Percentiles rank a stretch among this genome's conserved stretches.
Conservation (phyloP, 2,113 vertebrate genomes). For the Zootoca vivipara region DNA sequence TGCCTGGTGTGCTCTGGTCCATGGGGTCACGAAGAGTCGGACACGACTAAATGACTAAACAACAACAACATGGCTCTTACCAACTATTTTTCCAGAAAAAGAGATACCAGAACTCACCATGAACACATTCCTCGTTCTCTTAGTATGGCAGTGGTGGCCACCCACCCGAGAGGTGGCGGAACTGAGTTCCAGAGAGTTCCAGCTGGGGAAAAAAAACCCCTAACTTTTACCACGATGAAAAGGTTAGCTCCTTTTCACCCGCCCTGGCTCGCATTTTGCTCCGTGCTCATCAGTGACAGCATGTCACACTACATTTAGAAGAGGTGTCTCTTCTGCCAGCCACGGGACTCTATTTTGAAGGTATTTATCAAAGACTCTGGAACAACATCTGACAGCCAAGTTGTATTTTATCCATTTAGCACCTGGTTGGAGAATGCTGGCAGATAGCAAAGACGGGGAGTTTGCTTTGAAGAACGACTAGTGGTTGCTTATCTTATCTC, state of each 20-base stretch:
- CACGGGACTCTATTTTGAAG: background rate
- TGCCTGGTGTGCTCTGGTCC: too few species aligned
- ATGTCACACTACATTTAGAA: background rate
- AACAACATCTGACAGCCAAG: background rate
- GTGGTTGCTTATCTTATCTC: background rate
- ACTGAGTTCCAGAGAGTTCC: too few species aligned
- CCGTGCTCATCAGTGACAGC: background rate
- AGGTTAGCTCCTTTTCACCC: background rate
- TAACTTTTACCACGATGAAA: background rate
- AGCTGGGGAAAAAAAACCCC: too few species aligned
- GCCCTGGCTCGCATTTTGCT: background rate
- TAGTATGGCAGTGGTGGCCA: too few species aligned
- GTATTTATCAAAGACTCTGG: constrained; percentile 2
- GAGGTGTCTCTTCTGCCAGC: background rate
- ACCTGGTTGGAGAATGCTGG: background rate
- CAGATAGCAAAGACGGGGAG: background rate
- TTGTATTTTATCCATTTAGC: constrained; percentile 4
- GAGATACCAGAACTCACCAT: too few species aligned
- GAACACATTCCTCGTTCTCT: too few species aligned
- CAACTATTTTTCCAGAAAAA: too few species aligned
- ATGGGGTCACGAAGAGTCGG: too few species aligned
- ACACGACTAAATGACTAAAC: too few species aligned
- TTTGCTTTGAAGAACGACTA: constrained; percentile 1
- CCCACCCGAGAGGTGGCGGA: too few species aligned
- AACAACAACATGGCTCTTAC: background rate